Conservation (phyloP, 2,888 invertebrate species). For the Tenthredo distinguenda region DNA sequence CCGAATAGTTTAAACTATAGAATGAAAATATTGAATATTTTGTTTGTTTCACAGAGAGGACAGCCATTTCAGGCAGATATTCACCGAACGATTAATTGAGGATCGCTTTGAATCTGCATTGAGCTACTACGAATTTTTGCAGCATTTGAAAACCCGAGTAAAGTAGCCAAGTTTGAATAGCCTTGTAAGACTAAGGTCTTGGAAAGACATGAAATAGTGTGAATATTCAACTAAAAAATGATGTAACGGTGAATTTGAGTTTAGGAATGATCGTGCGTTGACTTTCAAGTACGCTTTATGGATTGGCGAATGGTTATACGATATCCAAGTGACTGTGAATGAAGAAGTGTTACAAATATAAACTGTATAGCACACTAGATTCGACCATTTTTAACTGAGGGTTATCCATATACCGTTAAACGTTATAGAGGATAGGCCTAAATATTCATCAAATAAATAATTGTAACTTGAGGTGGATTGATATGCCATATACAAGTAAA, state of each 20-base stretch:
- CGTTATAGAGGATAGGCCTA: constrained; percentile 39
- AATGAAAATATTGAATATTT: constrained; percentile 1
- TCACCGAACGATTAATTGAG: constrained; percentile 94
- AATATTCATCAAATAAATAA: constrained; percentile 35
- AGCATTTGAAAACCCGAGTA: constrained; percentile 94
- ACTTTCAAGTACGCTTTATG: constrained; percentile 48
- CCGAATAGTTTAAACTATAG: background rate
- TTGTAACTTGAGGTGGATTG: constrained; percentile 35
- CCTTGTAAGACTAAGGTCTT: constrained; percentile 9
- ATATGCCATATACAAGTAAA: constrained; percentile 58
- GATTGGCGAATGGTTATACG: constrained; percentile 52
- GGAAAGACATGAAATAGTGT: constrained; percentile 49
- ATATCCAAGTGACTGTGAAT: constrained; percentile 48
- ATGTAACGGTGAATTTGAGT: constrained; percentile 26
- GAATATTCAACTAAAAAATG: constrained; percentile 46
- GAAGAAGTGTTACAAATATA: constrained; percentile 31
- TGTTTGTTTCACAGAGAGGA: constrained; percentile 87
- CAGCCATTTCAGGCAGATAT: constrained; percentile 88
- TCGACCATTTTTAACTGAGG: constrained; percentile 46
- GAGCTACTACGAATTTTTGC: constrained; percentile 99
- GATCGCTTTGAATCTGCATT: constrained; percentile 96
- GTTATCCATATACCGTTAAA: constrained; percentile 19
- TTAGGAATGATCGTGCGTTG: constrained; percentile 54
- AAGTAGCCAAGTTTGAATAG: constrained; percentile 81
- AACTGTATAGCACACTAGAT: constrained; percentile 44